Conservation (phyloP, 2,888 invertebrate genomes). For the Pogonocherus hispidulus region DNA sequence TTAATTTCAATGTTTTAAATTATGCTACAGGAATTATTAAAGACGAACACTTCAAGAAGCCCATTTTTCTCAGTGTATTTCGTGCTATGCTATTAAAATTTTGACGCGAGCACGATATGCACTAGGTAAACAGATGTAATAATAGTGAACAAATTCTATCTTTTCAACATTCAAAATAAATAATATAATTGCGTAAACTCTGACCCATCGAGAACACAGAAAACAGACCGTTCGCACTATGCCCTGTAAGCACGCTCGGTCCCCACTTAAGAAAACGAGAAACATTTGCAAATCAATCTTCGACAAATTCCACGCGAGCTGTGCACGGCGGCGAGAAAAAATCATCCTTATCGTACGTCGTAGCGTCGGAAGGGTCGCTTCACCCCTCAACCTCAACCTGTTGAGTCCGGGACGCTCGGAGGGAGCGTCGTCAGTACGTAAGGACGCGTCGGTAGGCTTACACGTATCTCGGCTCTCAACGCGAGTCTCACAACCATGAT, state of each 20-base stretch:
- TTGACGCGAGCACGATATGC: too few species aligned
- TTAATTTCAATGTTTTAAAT: too few species aligned
- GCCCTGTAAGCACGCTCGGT: not conserved
- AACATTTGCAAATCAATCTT: slow-evolving; percentile 25
- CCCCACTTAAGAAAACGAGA: slow-evolving; percentile 9
- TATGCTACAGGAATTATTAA: too few species aligned
- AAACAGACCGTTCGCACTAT: too few species aligned
- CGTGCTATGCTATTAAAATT: too few species aligned
- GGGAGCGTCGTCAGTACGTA: slow-evolving; percentile 41
- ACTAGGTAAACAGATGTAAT: too few species aligned
- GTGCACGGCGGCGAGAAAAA: slow-evolving; percentile 7
- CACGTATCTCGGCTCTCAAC: slow-evolving; percentile 49
- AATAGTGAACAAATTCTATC: too few species aligned
- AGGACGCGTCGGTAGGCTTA: slow-evolving; percentile 47
- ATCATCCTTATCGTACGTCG: slow-evolving; percentile 22
- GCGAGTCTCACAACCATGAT: slow-evolving; percentile 30
- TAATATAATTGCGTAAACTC: too few species aligned
- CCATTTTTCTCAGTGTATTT: too few species aligned
- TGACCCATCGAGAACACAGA: too few species aligned
- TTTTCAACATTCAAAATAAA: too few species aligned
- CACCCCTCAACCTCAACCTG: slow-evolving; percentile 65
- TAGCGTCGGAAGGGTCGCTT: slow-evolving; percentile 29
- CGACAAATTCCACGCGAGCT: slow-evolving; percentile 19
- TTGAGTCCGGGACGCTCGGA: slow-evolving; percentile 61
- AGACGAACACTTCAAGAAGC: too few species aligned